phyloP scores from a whole-genome alignment of 2,888 invertebrate species.

The Exephanes ischioxanthus region DNA sequence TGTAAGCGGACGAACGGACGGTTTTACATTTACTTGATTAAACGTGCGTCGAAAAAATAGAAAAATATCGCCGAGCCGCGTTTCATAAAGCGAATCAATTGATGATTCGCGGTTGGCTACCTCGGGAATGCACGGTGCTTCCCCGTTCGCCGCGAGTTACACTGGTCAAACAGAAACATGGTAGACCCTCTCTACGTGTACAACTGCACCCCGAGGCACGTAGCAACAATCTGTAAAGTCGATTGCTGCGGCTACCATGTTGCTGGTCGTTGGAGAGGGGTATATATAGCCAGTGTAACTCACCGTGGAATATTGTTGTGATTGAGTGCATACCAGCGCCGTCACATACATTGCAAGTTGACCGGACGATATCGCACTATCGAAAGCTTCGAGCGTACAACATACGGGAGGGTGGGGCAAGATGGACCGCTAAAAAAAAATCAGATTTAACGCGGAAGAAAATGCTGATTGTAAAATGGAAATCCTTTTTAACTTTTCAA shows the following conservation, averaged over 20 bases:
- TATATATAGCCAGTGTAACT: conserved; percentile 52
- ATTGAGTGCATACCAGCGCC: conserved; percentile 67
- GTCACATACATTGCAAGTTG: conserved; percentile 30
- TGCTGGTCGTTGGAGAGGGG: conserved; percentile 9
- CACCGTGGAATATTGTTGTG: conserved; percentile 72
- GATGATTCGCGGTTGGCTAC: conserved; percentile 15
- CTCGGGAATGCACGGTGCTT: neutral
- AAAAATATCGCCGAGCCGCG: neutral
- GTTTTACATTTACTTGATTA: neutral
- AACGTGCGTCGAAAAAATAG: neutral
- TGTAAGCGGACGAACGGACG: neutral
- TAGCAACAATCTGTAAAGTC: conserved; percentile 33
- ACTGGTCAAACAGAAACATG: conserved; percentile 12
- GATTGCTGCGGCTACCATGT: conserved; percentile 14
- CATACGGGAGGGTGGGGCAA: neutral
- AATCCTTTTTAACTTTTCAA: neutral
- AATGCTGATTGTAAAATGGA: neutral
- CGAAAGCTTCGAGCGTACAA: conserved; percentile 16
- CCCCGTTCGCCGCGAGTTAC: neutral
- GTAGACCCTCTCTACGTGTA: neutral
- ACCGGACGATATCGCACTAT: conserved; percentile 36
- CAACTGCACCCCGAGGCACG: conserved; percentile 33
- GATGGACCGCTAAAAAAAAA: neutral
- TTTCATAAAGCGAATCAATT: conserved; percentile 13
- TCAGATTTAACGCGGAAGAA: neutral